Evolutionary conservation across 92 coral and sea anemone species (phyloP).

Genomic region (Actinernus sp.): DNA sequence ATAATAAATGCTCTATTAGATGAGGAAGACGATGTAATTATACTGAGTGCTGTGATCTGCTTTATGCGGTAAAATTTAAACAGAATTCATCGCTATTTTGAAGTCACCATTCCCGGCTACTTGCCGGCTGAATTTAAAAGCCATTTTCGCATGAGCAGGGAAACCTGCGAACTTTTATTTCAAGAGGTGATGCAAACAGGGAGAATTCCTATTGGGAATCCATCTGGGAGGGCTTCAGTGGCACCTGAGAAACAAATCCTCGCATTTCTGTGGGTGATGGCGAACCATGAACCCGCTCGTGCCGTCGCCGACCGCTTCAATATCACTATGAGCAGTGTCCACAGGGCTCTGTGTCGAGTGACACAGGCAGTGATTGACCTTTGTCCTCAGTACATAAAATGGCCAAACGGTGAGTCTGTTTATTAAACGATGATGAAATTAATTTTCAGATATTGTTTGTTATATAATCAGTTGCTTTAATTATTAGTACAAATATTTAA

Average conservation of each 20-base stretch:
- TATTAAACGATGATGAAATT: constrained; percentile 13
- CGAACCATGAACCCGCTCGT: constrained; percentile 28
- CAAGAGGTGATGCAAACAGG: constrained; percentile 21
- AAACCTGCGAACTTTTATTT: constrained; percentile 25
- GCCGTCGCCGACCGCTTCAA: constrained; percentile 42
- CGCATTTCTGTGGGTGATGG: constrained; percentile 33
- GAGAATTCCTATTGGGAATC: constrained; percentile 4
- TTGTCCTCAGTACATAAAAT: constrained; percentile 15
- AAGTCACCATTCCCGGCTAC: constrained; percentile 24
- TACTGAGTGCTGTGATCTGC: constrained; percentile 27
- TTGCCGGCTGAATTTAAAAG: constrained; percentile 23
- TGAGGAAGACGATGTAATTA: constrained; percentile 20
- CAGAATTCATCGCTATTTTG: constrained; percentile 22
- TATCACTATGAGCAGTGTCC: constrained; percentile 41
- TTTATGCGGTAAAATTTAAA: constrained; percentile 39
- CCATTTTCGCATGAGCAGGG: constrained; percentile 45
- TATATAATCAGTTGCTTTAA: neutral
- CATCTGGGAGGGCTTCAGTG: constrained; percentile 24
- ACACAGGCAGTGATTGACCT: constrained; percentile 34
- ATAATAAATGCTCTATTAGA: too few relatives aligned
- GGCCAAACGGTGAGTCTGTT: constrained; percentile 35
- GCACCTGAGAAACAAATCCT: constrained; percentile 36
- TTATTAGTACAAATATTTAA: neutral
- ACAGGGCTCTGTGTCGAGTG: constrained; percentile 31
- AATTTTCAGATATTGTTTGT: constrained; percentile 1